phyloP scores from a whole-genome alignment of 2,888 invertebrate genomes.

The Perizoma affinitatum region DNA sequence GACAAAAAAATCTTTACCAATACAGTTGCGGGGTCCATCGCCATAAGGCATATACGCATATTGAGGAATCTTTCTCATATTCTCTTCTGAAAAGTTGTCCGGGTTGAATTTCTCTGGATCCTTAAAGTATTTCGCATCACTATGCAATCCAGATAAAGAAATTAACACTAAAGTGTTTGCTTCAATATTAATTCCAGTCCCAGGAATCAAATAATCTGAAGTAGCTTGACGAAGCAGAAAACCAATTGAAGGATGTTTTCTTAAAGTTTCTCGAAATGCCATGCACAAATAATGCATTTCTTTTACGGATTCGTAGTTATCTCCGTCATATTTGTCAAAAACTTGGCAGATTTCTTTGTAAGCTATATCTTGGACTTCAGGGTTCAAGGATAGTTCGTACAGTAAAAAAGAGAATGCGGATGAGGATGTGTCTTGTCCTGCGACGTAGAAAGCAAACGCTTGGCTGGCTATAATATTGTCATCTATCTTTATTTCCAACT shows the following conservation, averaged over 20 bases:
- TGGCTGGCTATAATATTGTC: slow-evolving; percentile 52
- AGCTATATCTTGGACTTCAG: slow-evolving; percentile 37
- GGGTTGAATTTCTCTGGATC: slow-evolving; percentile 51
- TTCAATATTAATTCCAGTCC: slow-evolving; percentile 40
- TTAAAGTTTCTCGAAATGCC: slow-evolving; percentile 47
- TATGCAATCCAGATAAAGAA: slow-evolving; percentile 43
- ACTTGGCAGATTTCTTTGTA: slow-evolving; percentile 39
- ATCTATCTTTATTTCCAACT: slow-evolving; percentile 50
- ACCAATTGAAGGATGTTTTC: slow-evolving; percentile 43
- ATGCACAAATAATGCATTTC: slow-evolving; percentile 56
- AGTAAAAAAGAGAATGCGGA: slow-evolving; percentile 48
- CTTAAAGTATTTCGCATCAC: slow-evolving; percentile 50
- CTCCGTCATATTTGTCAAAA: slow-evolving; percentile 32
- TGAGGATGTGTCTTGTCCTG: slow-evolving; percentile 67
- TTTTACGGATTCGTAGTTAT: slow-evolving; percentile 47
- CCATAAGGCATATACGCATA: slow-evolving; percentile 39
- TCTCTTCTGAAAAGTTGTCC: slow-evolving; percentile 46
- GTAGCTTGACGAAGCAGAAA: slow-evolving; percentile 21
- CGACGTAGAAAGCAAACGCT: slow-evolving; percentile 54
- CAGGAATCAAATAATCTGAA: slow-evolving; percentile 36
- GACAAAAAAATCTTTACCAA: slow-evolving; percentile 41
- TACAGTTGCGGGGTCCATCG: slow-evolving; percentile 52
- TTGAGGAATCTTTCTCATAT: slow-evolving; percentile 36
- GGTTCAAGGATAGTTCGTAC: slow-evolving; percentile 41
- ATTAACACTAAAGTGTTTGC: slow-evolving; percentile 42